These are phyloP conservation scores for Gallinago paraguaiae DNA, from an alignment of 2,113 vertebrate genomes.

Conservation along the genomic window DNA sequence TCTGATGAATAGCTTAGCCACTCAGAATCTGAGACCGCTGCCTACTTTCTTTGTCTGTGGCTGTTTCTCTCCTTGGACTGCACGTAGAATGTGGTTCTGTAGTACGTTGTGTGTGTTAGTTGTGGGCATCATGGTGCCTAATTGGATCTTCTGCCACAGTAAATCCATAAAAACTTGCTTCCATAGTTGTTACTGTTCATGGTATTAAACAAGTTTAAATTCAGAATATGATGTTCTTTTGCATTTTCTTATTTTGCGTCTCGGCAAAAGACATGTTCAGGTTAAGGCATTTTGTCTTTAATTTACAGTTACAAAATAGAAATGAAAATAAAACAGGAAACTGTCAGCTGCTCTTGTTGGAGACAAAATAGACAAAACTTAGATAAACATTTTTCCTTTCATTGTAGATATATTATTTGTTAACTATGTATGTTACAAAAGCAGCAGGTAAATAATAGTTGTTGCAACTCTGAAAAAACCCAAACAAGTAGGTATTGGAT, in stretches of 20 bases:
- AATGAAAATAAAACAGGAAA: neutral
- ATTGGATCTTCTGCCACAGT: neutral
- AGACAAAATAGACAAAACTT: neutral
- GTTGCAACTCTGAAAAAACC: neutral
- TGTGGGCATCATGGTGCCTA: neutral
- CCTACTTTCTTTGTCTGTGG: neutral
- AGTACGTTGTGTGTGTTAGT: neutral
- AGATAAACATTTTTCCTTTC: neutral
- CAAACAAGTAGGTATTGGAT: neutral
- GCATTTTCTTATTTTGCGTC: neutral
- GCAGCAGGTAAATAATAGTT: neutral
- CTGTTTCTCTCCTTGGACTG: neutral
- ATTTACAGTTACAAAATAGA: neutral
- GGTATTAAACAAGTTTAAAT: neutral
- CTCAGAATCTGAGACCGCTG: neutral
- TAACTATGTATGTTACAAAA: neutral
- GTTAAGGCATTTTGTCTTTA: neutral
- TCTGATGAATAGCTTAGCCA: neutral
- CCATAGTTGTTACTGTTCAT: neutral
- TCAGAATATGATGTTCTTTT: neutral
- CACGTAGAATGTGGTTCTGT: neutral
- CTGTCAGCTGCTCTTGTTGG: neutral
- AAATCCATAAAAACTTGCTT: neutral
- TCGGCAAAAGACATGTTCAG: neutral
- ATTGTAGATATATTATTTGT: neutral